Evolutionary conservation across 2,888 invertebrate species (phyloP), one percentile per base, ranked within the genome.

Genomic region (Slavum lentiscoides): DNA sequence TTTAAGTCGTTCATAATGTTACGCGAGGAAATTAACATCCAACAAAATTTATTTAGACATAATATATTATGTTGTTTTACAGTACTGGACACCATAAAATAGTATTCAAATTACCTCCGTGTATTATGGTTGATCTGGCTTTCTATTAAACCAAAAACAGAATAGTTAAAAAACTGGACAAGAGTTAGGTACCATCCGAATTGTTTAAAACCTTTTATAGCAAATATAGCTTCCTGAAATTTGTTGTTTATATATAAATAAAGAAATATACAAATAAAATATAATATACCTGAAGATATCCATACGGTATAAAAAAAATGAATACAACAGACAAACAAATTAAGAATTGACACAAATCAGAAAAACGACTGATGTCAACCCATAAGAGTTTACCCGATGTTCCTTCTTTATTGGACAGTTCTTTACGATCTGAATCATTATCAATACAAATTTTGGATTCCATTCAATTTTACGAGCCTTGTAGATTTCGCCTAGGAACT

Each of bases 111-210:
- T 74, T 82, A 83, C 83, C 64, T 82, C 30, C 83, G 58, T 61
- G 69, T 58, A 15, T 62, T 75, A 55, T 59, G 66, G 53, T 62
- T 75, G 49, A 92, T 86, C 86, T 89, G 86, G 82, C 90, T 89
- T 87, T 98, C 97, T 68, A 91, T 86, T 83, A 92, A 89, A 81
- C 95, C 95, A 86, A 97, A 94, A 43, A 91, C 83, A 82, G 92
- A 91, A 85, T 97, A 98, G 85, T 92, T 94, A 23, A 91, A 89
- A 88, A 98, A 98, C 87, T 98, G 97, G 21, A 97, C 89, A 82
- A 97, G 88, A 1, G 98, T 98, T 83, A 98, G 89, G 86, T 94
- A 97, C 92, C 97, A 93, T 68, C 97, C 97, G 85, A 92, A 94
- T 0, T 94, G 92, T 85, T 93, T 92, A 84, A 97, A 94, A 66